Evolutionary conservation across 1,140 invertebrate species (phyloP), one percentile per base, ranked within the genome.

Genomic region (Goniozus legneri): DNA sequence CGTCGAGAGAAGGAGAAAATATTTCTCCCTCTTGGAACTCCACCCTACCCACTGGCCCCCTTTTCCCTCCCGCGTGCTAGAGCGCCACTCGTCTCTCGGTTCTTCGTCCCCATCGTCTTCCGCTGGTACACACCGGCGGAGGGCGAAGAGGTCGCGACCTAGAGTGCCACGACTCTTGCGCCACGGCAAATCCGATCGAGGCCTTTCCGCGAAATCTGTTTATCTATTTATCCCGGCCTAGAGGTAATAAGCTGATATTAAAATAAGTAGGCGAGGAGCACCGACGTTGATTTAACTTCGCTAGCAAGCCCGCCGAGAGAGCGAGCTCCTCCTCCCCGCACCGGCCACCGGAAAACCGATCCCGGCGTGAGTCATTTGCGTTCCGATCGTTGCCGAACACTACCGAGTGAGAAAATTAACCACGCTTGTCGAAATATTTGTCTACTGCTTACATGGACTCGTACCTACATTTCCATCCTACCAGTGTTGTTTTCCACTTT

Each of bases 211-310:
- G 58, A 51, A 71, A 72, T 72, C 69, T 69, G 65, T 70, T 71
- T 70, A 73, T 67, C 67, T 71, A 62, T 71, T 73, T 74, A 72
- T 66, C 60, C 58, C 54, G 52, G 54, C 54, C 62, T 46, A 56
- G 38, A 56, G 51, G 60, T 69, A 71, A 71, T 67, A 64, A 70
- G 54, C 54, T 63, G 61, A 65, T 73, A 72, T 69, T 74, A 72
- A 73, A 72, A 72, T 74, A 64, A 73, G 60, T 58, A 50, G 50
- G 24, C 33, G n/a, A n/a, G 52, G 22, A 38, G n/a, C 15, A 52
- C 35, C 31, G 19, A 37, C 38, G 33, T 15, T 27, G 22, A 36
- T 52, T 51, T 66, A 60, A 57, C 51, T 59, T 47, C 35, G 35
- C 35, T 19, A 8, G 4, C 24, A 6, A 27, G 24, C 10, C 24